These are phyloP conservation scores for Micromys minutus DNA, from an alignment of 2,113 vertebrate genomes.

Conservation along the genomic window DNA sequence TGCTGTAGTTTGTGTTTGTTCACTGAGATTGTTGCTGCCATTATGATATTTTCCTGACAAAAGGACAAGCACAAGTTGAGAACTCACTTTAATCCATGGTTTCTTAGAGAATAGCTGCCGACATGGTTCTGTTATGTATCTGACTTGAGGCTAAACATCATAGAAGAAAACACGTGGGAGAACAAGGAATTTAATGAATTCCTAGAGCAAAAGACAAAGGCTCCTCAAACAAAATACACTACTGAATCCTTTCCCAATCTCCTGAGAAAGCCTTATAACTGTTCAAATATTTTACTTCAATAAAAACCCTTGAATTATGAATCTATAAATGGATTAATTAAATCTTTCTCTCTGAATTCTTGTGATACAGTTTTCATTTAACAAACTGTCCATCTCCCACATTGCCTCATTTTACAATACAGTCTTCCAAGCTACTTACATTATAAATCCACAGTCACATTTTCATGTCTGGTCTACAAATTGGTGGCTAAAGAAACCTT, in stretches of 20 bases:
- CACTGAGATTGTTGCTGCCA: not conserved
- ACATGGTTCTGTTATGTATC: not conserved
- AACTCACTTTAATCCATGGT: not conserved
- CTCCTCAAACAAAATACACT: not conserved
- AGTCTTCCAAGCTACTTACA: not conserved
- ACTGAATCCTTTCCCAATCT: not conserved
- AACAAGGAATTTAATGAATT: not conserved
- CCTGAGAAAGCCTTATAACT: not conserved
- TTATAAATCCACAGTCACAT: not conserved
- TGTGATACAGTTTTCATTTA: not conserved
- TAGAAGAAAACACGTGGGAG: not conserved
- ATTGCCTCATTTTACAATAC: not conserved
- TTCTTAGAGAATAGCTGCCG: too few relatives aligned
- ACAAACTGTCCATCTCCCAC: not conserved
- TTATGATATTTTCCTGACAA: not conserved
- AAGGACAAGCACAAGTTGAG: not conserved
- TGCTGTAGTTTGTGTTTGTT: not conserved
- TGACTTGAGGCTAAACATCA: not conserved
- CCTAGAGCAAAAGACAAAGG: not conserved
- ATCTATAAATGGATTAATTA: not conserved
- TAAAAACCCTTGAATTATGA: not conserved
- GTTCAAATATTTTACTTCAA: not conserved
- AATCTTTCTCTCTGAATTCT: not conserved
- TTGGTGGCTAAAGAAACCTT: not conserved
- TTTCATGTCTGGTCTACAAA: not conserved